A percentile compares a stretch with the other conserved stretches of the same genome.
These are phyloP conservation scores for Cygnus buccinator DNA, from an alignment of 2,113 vertebrate genomes.

Conservation along the genomic window DNA sequence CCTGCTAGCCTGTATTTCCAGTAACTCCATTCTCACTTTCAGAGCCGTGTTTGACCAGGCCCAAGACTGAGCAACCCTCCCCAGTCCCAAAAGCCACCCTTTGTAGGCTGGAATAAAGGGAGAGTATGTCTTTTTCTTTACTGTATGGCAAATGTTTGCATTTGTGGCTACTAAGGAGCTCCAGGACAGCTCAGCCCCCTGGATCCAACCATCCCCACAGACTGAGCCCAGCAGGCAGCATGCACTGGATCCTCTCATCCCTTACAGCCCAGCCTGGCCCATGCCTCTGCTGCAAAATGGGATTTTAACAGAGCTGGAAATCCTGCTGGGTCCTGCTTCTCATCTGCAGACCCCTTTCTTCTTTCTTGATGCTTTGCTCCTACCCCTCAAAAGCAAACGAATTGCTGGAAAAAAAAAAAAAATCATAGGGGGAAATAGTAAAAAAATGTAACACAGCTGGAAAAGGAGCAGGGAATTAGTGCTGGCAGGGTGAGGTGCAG, in stretches of 20 bases:
- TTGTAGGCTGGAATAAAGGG: not conserved
- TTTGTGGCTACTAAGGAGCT: not conserved
- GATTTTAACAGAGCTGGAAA: not conserved
- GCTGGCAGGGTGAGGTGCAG: rapidly evolving
- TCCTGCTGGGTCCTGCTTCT: not conserved
- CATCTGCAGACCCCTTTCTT: not conserved
- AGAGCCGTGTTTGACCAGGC: not conserved
- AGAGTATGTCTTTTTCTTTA: not conserved
- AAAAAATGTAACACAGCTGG: not conserved
- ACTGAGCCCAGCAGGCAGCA: not conserved
- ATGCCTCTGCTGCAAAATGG: not conserved
- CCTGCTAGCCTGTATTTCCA: not conserved
- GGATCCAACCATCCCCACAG: not conserved
- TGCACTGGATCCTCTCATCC: not conserved
- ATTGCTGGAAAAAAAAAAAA: not conserved
- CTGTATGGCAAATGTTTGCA: not conserved
- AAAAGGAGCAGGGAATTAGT: not conserved
- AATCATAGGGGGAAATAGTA: rapidly evolving
- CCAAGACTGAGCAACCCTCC: not conserved
- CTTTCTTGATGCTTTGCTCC: not conserved
- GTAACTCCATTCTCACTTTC: not conserved
- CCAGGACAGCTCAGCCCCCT: not conserved
- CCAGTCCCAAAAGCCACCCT: not conserved
- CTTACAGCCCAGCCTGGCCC: not conserved
- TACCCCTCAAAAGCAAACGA: not conserved